These are phyloP conservation scores for Mimachlamys varia DNA, from an alignment of 2,888 invertebrate species.

Conservation along the genomic window DNA sequence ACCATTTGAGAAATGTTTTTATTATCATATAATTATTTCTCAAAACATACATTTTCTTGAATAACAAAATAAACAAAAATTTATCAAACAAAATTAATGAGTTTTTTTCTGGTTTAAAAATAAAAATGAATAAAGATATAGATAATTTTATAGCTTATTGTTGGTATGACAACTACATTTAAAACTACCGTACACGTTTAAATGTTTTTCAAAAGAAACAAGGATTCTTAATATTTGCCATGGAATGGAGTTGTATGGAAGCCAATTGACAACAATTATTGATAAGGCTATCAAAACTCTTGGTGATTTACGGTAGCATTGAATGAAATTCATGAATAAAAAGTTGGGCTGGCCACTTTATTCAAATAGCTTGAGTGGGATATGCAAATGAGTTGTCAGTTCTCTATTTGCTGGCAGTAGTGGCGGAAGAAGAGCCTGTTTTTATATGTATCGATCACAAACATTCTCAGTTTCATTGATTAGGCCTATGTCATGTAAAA, in stretches of 20 bases:
- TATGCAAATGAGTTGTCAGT: constrained; percentile 18
- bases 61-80: too few relatives aligned
- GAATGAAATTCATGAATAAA: neutral
- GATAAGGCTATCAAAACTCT: neutral
- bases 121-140: too few relatives aligned
- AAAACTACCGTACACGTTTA: too few relatives aligned
- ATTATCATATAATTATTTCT: neutral
- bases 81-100: too few relatives aligned
- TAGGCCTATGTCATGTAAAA: constrained; percentile 16
- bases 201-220: too few relatives aligned
- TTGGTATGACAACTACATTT: too few relatives aligned
- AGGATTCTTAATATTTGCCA: too few relatives aligned
- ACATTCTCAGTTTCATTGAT: constrained; percentile 23
- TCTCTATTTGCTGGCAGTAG: neutral
- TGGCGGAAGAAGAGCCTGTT: neutral
- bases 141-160: too few relatives aligned
- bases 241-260: too few relatives aligned
- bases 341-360: constrained; percentile 30
- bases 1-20: neutral
- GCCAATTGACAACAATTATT: too few relatives aligned
- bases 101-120: too few relatives aligned
- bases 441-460: constrained; percentile 20
- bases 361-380: constrained; percentile 15
- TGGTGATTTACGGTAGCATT: neutral
- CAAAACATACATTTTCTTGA: neutral